Base-by-base conservation (phyloP, 2,797 vertebrate genomes). In the Geotrypetes seraphini region DNA sequence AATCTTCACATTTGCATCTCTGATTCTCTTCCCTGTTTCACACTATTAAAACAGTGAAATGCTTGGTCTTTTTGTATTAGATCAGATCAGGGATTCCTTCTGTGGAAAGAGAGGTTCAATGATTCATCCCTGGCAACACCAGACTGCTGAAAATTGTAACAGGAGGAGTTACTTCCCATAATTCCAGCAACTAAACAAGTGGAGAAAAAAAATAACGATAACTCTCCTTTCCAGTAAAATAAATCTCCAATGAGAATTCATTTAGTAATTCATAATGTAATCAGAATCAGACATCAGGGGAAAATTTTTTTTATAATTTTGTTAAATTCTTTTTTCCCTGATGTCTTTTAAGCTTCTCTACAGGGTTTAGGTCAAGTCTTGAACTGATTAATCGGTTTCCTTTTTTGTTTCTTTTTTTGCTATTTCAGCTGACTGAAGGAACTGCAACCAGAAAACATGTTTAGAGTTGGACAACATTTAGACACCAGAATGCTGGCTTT, bases 161-260 rank as follows among this genome's bases (percentile, higher is more conserved):
- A 25, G 14, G 40, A 45, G 6, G 34, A 5, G 26, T 18, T 27
- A 8, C 2, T 43, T 47, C n/a, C 29, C 11, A 24, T 22, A 21
- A 34, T 24, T 30, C 22, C 33, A 24, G 26, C 25, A 4, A 24
- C 1, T 25, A 23, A 41, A 55, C n/a, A 1, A 32, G 29, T 4
- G 14, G 3, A 15, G 25, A 31, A 18, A 13, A 18, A 13, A 27
- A 6, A 14, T 37, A 48, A 39, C 14, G 15, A 34, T 39, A 22
- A 16, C 9, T 35, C 27, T 27, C 8, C 27, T 5, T 24, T 43
- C 5, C 8, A 31, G 19, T 19, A 28, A 52, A 39, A 21, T 26
- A 20, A 24, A 20, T 32, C 31, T n/a, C 46, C 19, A 34, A 14
- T 43, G 32, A 22, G 18, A 27, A 19, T 39, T 7, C n/a, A 24